Evolutionary conservation across 2,113 vertebrate genomes (phyloP), one percentile per base, ranked within the genome.

Genomic region (Henicopernis longicauda): DNA sequence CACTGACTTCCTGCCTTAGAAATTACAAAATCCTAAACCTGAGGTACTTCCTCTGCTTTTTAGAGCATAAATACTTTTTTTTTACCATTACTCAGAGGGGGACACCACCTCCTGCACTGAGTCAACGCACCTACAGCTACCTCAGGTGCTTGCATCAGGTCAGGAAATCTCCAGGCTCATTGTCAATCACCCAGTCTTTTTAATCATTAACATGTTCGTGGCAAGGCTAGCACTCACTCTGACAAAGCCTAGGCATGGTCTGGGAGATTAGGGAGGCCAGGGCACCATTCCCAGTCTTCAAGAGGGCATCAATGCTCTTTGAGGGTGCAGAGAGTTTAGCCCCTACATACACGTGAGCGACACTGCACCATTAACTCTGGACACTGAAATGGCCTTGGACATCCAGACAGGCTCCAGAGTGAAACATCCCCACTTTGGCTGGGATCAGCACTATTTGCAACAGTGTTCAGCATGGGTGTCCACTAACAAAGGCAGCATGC

Each of bases 261-360:
- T n/a, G 42, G 17, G 47, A 52, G 8, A 63, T 58, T 16, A 54
- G 15, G 45, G 47, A 82, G 66, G 25, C 15, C 47, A 74, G 21
- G 16, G 31, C 38, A 77, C 26, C 0, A 0, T 20, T 59, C 14
- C 22, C 13, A 47, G 50, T 10, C 36, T 54, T 34, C 25, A 74
- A 32, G 27, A 84, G 12, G 16, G 52, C 57, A 94, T 44, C 20
- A 38, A 59, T 8, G 2, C 18, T 57, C 34, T 36, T 36, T 49
- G 29, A 67, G 23, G 20, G 7, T 4, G 18, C 29, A 80, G 44
- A 34, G 21, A 49, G 42, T 27, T 95, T 47, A 78, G 42, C 12
- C 57, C 23, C 44, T 80, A 9, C 6, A 8, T 6, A 17, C 20
- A 82, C 0, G 0, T 40, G 17, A 76, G 18, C 2, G 16, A 76